Evolutionary conservation across 2,113 vertebrate species (phyloP).

Genomic region (Chelonoidis abingdonii): DNA sequence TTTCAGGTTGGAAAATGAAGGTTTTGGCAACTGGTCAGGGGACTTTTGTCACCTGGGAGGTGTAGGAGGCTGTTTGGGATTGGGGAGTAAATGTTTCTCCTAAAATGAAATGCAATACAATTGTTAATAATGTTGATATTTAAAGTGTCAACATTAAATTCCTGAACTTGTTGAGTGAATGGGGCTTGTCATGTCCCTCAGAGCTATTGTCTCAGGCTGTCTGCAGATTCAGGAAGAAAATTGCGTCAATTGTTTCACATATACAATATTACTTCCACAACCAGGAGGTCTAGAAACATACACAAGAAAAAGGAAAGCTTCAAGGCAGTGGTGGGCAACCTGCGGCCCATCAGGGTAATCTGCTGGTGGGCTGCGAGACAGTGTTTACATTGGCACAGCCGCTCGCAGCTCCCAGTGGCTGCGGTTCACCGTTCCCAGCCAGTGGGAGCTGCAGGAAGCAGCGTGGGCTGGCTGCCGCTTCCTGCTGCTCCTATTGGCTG

Average conservation of each 20-base stretch:
- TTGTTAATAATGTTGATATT: not conserved
- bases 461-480: accelerated
- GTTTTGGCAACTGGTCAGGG: not conserved
- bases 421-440: no score
- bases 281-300: not conserved
- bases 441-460: no score
- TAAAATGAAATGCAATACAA: not conserved
- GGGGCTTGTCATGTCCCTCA: not conserved
- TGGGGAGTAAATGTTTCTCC: not conserved
- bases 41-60: not conserved
- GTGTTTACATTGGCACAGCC: no score
- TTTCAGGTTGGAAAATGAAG: slow-evolving; percentile 19
- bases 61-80: not conserved
- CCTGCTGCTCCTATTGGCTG: no score
- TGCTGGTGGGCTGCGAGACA: no score
- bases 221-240: not conserved
- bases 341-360: no score
- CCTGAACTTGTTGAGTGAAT: not conserved
- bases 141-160: not conserved
- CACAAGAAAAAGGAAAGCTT: not conserved
- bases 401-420: no score
- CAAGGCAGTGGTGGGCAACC: not conserved
- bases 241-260: not conserved
- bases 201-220: not conserved
- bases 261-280: not conserved